Evolutionary conservation across 2,888 invertebrate genomes (phyloP).

Genomic region (Caenorhabditis japonica): DNA sequence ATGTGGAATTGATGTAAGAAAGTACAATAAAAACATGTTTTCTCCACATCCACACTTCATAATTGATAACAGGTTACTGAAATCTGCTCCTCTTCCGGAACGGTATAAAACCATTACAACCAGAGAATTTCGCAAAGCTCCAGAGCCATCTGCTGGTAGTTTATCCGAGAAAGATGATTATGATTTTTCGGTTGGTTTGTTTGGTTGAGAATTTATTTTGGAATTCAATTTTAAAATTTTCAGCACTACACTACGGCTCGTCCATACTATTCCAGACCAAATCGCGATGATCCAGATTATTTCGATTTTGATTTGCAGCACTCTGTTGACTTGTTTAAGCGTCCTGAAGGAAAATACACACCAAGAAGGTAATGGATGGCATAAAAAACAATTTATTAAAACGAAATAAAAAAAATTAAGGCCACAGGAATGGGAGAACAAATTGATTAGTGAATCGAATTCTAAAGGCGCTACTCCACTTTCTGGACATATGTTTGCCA

Average conservation of each 20-base stretch:
- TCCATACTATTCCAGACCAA: conserved; percentile 75
- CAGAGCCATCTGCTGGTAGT: conserved; percentile 70
- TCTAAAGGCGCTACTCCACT: conserved; percentile 73
- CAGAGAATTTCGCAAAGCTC: conserved; percentile 71
- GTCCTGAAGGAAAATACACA: conserved; percentile 73
- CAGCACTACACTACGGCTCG: conserved; percentile 62
- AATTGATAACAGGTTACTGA: conserved; percentile 55
- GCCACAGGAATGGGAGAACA: conserved; percentile 75
- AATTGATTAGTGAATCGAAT: conserved; percentile 68
- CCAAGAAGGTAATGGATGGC: conserved; percentile 64
- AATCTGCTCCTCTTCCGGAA: conserved; percentile 60
- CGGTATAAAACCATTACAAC: conserved; percentile 66
- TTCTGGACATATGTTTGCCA: conserved; percentile 75
- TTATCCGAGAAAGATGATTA: conserved; percentile 70
- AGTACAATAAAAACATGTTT: too few species aligned
- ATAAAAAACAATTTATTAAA: too few species aligned
- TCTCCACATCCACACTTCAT: too few species aligned
- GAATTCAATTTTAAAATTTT: conserved; percentile 4
- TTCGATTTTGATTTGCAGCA: conserved; percentile 77
- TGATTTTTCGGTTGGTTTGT: conserved; percentile 66
- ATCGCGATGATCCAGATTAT: conserved; percentile 76
- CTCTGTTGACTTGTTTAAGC: conserved; percentile 74
- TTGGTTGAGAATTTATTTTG: background rate
- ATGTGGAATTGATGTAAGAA: conserved; percentile 64
- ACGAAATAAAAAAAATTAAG: conserved; percentile 51